Evolutionary conservation across 1,140 invertebrate genomes (phyloP).

Genomic region (Macrotrachela quadricornifera): DNA sequence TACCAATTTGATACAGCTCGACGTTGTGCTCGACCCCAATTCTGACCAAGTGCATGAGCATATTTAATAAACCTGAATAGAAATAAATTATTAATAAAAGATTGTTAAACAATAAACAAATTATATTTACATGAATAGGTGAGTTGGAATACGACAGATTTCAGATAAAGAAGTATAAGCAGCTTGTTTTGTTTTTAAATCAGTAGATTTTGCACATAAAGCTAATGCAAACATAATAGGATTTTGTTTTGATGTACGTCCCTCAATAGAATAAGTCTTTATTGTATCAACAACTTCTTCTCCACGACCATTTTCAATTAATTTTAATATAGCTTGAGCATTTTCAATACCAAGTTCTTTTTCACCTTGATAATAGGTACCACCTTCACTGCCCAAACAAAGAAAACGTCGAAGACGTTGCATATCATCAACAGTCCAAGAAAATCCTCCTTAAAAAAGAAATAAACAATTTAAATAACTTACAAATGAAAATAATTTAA

Average conservation of each 20-base stretch:
- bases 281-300: conserved; percentile 14
- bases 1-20: conserved; percentile 41
- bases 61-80: conserved; percentile 9
- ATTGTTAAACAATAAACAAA: conserved; percentile 21
- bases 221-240: conserved; percentile 38
- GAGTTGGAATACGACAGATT: conserved; percentile 34
- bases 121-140: conserved; percentile 37
- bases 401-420: conserved; percentile 10
- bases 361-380: conserved; percentile 13
- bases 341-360: conserved; percentile 15
- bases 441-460: background rate
- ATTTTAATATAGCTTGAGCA: conserved; percentile 11
- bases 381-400: conserved; percentile 11
- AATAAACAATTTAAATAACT: background rate
- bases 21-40: conserved; percentile 41
- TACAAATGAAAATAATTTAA: background rate
- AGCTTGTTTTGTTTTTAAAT: conserved; percentile 25
- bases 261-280: background rate
- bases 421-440: background rate
- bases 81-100: conserved; percentile 31
- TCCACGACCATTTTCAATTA: conserved; percentile 16
- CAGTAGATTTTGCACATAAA: conserved; percentile 32
- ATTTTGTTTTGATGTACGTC: conserved; percentile 19
- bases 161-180: conserved; percentile 34
- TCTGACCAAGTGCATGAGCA: conserved; percentile 1